Base-by-base conservation (phyloP, 1,140 invertebrate genomes). In the Diachasmimorpha longicaudata region DNA sequence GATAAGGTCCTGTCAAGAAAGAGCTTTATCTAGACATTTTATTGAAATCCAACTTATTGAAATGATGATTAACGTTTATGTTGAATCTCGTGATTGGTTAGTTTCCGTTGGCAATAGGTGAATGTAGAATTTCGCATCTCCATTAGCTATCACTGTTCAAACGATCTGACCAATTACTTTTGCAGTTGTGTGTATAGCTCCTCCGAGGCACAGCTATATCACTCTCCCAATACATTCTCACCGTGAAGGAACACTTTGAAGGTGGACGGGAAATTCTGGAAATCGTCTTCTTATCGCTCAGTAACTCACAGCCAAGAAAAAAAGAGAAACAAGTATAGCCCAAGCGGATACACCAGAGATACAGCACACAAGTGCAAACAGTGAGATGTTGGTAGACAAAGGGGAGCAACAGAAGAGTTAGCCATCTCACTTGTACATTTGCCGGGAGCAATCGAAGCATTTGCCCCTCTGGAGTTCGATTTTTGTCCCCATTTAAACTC, bases 401-500 rank as follows among this genome's bases (percentile, higher is more conserved):
- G 31, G 25, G 25, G 10, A 25, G 36, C 3, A 36, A 16, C 44
- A 48, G 39, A 16, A 52, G 23, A 37, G 48, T 16, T 52, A 25
- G 39, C 46, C 52, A 73, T 73, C 71, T 42, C 23, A 63, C 48
- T 72, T 71, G 74, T 75, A 75, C 77, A 71, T 75, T 78, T 72
- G 66, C 76, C 74, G 68, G 19, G 10, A 44, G 73, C 73, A 52
- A 75, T 79, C 73, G 70, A 79, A 75, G 74, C 42, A 69, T 70
- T 36, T 63, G 25, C 16, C n/a, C 36, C 19, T 72, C 71, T 58
- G 52, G 13, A 46, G 71, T 75, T 67, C 63, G 76, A 75, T 76
- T 76, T 79, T 72, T 79, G 66, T 77, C 19, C 52, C 74, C 55
- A 72, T 74, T 78, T 75, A 73, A 52, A 55, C 52, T 73, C 16